Evolutionary conservation across 1,140 invertebrate species (phyloP).

Genomic region (Brachystomella parvula): DNA sequence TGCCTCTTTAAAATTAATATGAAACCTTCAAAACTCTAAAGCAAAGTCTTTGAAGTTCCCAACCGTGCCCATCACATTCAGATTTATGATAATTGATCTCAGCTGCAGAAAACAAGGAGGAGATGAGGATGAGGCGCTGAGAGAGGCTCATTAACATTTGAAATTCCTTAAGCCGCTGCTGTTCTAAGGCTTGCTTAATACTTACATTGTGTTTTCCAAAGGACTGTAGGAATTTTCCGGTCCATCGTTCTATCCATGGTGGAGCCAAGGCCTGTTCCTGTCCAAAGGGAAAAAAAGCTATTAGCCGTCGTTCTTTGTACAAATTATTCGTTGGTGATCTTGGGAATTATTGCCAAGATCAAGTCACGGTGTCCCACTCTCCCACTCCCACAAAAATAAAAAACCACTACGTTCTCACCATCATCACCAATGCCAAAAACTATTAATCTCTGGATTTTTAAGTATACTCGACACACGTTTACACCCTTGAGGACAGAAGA

Average conservation of each 20-base stretch:
- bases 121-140: no score
- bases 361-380: background rate
- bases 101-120: background rate
- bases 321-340: background rate
- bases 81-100: slow-evolving; percentile 13
- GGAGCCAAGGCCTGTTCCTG: slow-evolving; percentile 2
- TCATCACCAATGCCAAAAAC: background rate
- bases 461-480: background rate
- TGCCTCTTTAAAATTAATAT: background rate
- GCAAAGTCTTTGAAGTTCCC: background rate
- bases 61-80: no score
- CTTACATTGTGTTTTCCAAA: slow-evolving; percentile 35
- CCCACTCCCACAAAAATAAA: background rate
- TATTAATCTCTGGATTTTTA: background rate
- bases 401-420: background rate
- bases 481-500: slow-evolving; percentile 5
- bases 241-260: slow-evolving; percentile 15
- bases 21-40: background rate
- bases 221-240: slow-evolving; percentile 33
- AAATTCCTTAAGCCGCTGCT: background rate
- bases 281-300: background rate
- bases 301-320: background rate
- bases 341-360: background rate
- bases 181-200: background rate
- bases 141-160: background rate